Conservation (phyloP, 2,113 vertebrate genomes). For the Proteles cristata region DNA sequence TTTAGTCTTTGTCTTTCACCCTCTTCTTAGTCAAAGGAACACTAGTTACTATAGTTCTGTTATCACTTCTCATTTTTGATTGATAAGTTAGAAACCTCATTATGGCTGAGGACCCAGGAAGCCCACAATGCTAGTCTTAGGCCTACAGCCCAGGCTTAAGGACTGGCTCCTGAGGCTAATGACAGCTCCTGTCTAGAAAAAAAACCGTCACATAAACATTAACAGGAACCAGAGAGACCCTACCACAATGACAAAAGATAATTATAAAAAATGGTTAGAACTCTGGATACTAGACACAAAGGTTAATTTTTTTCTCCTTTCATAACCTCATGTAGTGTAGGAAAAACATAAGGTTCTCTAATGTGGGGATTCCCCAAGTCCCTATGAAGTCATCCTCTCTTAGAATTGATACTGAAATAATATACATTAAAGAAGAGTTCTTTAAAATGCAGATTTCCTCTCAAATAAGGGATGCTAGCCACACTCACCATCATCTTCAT, state of each 20-base stretch:
- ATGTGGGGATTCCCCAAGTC: not conserved
- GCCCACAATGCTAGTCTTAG: not conserved
- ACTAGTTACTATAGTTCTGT: not conserved
- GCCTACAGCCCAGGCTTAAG: not conserved
- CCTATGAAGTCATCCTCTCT: not conserved
- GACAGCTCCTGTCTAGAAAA: not conserved
- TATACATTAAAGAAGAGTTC: not conserved
- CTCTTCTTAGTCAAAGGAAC: slow-evolving; percentile 43
- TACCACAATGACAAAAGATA: slow-evolving; percentile 48
- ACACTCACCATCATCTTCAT: slow-evolving; percentile 97
- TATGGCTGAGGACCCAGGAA: slow-evolving; percentile 44
- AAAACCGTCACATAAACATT: slow-evolving; percentile 34
- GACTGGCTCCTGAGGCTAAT: not conserved
- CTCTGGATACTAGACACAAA: not conserved
- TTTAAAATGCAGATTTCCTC: not conserved
- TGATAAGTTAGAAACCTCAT: slow-evolving; percentile 39
- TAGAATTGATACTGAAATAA: not conserved
- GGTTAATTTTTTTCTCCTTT: slow-evolving; percentile 24
- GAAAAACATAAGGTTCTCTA: slow-evolving; percentile 35
- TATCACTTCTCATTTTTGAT: slow-evolving; percentile 30
- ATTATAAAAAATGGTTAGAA: slow-evolving; percentile 48
- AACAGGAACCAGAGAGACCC: slow-evolving; percentile 52
- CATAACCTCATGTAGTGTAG: not conserved
- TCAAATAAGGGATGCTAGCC: slow-evolving; percentile 30
- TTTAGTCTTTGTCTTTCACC: not conserved